phyloP scores from a whole-genome alignment of 2,797 vertebrate genomes.

The Eulemur mongoz region DNA sequence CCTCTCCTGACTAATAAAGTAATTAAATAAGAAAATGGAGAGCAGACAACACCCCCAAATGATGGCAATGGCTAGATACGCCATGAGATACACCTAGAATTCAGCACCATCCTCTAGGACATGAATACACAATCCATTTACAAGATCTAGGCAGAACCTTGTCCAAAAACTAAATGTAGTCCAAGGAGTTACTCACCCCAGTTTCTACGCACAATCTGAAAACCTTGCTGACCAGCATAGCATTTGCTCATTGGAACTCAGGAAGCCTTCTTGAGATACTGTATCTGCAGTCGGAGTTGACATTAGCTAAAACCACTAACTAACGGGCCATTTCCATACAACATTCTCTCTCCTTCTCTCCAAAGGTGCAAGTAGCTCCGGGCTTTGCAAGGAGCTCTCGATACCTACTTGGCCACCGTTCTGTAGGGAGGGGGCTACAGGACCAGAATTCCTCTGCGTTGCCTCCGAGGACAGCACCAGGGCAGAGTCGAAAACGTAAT shows the following conservation, averaged over 20 bases:
- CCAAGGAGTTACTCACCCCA: background rate
- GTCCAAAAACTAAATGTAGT: background rate
- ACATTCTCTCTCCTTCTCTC: background rate
- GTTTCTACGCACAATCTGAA: background rate
- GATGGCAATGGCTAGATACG: background rate
- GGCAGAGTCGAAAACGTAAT: constrained; percentile 27
- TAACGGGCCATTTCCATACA: background rate
- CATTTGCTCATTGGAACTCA: no score
- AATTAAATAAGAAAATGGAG: background rate
- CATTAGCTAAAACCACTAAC: background rate
- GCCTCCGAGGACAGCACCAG: background rate
- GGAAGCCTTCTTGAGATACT: background rate
- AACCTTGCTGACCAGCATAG: background rate
- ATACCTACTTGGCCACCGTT: no score
- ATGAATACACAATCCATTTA: background rate
- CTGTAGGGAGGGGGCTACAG: background rate
- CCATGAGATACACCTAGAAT: background rate
- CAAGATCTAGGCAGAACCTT: background rate
- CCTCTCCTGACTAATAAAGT: background rate
- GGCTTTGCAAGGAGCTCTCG: background rate
- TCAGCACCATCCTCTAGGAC: background rate
- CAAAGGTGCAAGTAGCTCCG: background rate
- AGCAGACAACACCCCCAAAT: no score
- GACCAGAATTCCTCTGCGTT: background rate
- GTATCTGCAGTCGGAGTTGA: background rate